Evolutionary conservation across 2,888 invertebrate genomes (phyloP).

Genomic region (Athalia cordata): DNA sequence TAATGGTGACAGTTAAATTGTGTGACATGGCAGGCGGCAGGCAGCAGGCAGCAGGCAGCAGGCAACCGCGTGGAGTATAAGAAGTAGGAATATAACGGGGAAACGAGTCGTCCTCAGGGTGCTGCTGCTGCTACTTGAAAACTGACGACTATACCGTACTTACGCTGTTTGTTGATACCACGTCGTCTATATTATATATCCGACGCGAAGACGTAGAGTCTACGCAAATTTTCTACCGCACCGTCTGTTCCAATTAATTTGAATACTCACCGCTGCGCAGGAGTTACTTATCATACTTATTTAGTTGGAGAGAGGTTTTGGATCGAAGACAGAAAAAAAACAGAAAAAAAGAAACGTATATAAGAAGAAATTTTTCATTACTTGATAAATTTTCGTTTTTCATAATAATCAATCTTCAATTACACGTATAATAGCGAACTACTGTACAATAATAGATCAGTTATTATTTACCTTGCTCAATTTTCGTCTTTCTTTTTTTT

Average conservation of each 20-base stretch:
- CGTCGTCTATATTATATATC: constrained; percentile 18
- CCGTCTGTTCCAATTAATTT: constrained; percentile 32
- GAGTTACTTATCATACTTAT: constrained; percentile 10
- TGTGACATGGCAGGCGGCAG: constrained; percentile 6
- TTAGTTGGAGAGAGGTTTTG: not conserved
- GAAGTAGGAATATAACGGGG: no score
- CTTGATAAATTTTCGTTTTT: not conserved
- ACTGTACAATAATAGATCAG: no score
- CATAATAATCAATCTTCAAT: no score
- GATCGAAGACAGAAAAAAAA: not conserved
- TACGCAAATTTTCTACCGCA: constrained; percentile 17
- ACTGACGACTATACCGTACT: constrained; percentile 2
- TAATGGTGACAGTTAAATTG: constrained; percentile 7
- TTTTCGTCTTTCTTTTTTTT: no score
- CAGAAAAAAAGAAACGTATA: not conserved
- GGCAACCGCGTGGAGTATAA: no score
- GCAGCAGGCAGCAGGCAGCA: no score
- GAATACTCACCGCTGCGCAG: not conserved
- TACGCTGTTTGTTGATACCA: constrained; percentile 20
- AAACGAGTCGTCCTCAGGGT: not conserved
- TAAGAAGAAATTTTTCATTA: not conserved
- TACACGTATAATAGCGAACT: no score
- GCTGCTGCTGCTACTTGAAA: not conserved
- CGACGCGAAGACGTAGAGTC: not conserved
- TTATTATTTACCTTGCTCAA: no score